Evolutionary conservation across 2,888 invertebrate species (phyloP), one percentile per base, ranked within the genome.

Genomic region (Bellardia bayeri): DNA sequence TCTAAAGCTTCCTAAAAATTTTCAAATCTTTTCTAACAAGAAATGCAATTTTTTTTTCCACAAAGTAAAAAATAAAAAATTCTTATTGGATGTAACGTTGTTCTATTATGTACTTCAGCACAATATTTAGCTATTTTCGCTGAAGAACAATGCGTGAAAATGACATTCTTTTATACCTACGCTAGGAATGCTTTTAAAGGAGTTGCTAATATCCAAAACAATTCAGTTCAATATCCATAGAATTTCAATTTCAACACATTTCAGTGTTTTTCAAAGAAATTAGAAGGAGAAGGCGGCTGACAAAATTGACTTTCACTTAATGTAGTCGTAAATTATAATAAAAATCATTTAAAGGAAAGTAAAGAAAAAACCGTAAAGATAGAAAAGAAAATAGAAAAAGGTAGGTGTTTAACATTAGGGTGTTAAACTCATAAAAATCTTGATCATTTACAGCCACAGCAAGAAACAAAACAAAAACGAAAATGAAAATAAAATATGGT

Each of bases 281-380:
- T 71, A 76, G n/a, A 11, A 71, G n/a, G n/a, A 30, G 23, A 79
- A 74, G n/a, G 45, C 0, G 11, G 11, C 11, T 16, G 8, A 49
- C 13, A 40, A 54, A 83, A 80, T 76, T 80, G 71, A 71, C 78
- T 87, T 84, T 80, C 58, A 80, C 71, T 80, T 71, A 51, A 81
- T 37, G 45, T 64, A n/a, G 45, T 16, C 16, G 37, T 7, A 45
- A 76, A 16, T 30, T 45, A 49, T 14, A 66, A 51, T 56, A 64
- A 54, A 71, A 64, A 64, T 23, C 45, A 45, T 66, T 40, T 58
- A 58, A 42, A 61, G 63, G 30, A 49, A 42, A 8, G 63, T 37
- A 16, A 64, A 58, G 40, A n/a, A 13, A 40, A 11, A 7, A 23
- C 45, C 37, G 6, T 49, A 64, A 9, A 45, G 30, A 45, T 0